phyloP scores from a whole-genome alignment of 2,888 invertebrate species.

The Stratiomys singularior region DNA sequence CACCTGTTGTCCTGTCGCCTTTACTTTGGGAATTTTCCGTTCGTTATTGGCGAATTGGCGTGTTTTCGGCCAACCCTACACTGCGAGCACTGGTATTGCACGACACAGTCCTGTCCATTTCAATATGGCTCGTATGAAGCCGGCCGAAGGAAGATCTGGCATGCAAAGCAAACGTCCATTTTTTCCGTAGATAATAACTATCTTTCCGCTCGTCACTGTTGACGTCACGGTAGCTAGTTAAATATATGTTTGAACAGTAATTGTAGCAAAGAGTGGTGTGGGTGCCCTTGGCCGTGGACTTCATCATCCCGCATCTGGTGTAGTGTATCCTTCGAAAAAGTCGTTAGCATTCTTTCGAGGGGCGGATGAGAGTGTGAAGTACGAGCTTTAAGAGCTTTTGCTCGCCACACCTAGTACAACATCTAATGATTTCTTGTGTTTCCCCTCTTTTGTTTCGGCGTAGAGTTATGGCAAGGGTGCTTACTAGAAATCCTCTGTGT shows the following conservation, averaged over 20 bases:
- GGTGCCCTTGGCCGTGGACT: slow-evolving; percentile 36
- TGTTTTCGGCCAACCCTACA: too few relatives aligned
- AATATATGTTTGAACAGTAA: neutral
- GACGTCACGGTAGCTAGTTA: slow-evolving; percentile 24
- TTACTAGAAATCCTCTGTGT: neutral
- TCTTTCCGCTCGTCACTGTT: neutral
- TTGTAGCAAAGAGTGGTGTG: slow-evolving; percentile 1
- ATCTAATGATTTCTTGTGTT: neutral
- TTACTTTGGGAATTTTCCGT: too few relatives aligned
- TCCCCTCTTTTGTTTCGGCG: neutral
- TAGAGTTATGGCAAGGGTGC: neutral
- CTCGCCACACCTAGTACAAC: slow-evolving; percentile 19
- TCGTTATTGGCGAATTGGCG: too few relatives aligned
- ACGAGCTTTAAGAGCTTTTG: slow-evolving; percentile 11
- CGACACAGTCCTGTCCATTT: too few relatives aligned
- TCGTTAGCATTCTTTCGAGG: neutral
- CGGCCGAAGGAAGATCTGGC: too few relatives aligned
- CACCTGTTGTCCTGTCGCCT: too few relatives aligned
- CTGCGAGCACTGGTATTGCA: too few relatives aligned
- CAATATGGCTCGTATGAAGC: too few relatives aligned
- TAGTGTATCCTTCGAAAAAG: slow-evolving; percentile 11
- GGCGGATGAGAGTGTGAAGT: neutral
- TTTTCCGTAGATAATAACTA: too few relatives aligned
- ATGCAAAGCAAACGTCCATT: too few relatives aligned
- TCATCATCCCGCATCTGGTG: neutral